A percentile compares a stretch with the other conserved stretches of the same genome.
These are phyloP conservation scores for Tychaedon coryphoeus DNA, from an alignment of 2,113 vertebrate genomes.

Conservation along the genomic window DNA sequence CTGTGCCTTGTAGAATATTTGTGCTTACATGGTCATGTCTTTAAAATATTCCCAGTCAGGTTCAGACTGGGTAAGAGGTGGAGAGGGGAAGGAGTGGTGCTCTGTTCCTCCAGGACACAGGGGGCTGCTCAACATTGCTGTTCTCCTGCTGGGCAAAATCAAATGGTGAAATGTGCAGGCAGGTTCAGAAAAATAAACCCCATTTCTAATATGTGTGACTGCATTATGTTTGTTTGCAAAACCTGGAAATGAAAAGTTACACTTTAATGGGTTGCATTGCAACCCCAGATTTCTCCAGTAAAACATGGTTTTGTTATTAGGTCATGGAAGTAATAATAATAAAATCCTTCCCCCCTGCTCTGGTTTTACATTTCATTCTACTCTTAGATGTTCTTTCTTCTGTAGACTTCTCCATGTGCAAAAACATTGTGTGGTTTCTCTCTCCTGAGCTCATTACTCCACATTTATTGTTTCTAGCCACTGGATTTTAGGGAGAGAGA, in stretches of 20 bases:
- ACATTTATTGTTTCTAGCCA: not conserved
- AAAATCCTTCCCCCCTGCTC: not conserved
- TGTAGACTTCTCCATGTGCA: not conserved
- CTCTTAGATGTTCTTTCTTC: not conserved
- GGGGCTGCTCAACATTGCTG: not conserved
- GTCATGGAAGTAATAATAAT: not conserved
- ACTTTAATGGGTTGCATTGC: not conserved
- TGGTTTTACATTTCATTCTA: not conserved
- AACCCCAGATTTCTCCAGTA: not conserved
- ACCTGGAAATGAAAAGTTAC: not conserved
- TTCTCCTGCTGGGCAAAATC: not conserved
- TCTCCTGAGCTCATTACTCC: not conserved
- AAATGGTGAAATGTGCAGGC: not conserved
- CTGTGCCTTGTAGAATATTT: not conserved
- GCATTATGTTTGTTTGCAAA: not conserved
- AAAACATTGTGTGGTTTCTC: not conserved
- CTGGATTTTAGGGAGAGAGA: not conserved
- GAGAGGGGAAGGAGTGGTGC: not conserved
- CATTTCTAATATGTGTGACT: not conserved
- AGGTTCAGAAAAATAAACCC: not conserved
- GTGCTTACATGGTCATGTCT: fast-evolving
- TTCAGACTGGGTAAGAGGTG: not conserved
- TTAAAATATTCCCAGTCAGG: not conserved
- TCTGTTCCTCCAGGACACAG: fast-evolving
- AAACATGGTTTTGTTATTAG: slow-evolving; percentile 5